These are phyloP conservation scores for Druon quercuslanigerum DNA, from an alignment of 1,140 invertebrate species.

Conservation along the genomic window DNA sequence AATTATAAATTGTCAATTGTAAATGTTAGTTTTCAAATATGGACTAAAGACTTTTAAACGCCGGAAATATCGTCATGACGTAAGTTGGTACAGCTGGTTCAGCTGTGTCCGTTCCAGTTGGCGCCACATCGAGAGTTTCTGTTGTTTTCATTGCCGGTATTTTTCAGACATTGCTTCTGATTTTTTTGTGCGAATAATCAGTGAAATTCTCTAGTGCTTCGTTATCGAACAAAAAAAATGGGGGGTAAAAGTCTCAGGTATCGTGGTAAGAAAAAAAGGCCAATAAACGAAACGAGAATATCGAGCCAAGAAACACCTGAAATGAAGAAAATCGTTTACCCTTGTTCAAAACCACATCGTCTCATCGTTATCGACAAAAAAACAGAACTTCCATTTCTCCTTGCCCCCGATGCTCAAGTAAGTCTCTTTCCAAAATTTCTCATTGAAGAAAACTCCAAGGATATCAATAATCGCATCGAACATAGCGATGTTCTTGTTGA, in stretches of 20 bases:
- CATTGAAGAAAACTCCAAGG: background rate
- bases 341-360: conserved; percentile 9
- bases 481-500: background rate
- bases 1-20: too few species aligned
- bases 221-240: too few species aligned
- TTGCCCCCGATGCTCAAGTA: background rate
- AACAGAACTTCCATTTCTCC: background rate
- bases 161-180: too few species aligned
- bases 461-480: background rate
- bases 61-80: background rate
- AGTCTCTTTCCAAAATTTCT: background rate
- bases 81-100: background rate
- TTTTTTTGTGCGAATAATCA: too few species aligned
- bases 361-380: background rate
- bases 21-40: too few species aligned
- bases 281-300: too few species aligned
- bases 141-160: background rate
- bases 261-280: too few species aligned
- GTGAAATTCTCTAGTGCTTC: too few species aligned
- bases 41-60: background rate
- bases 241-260: too few species aligned
- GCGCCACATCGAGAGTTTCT: background rate
- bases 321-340: background rate
- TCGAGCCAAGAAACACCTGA: background rate
- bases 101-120: background rate